Evolutionary conservation across 1,140 invertebrate genomes (phyloP).

Genomic region (Psilanteris sp.): DNA sequence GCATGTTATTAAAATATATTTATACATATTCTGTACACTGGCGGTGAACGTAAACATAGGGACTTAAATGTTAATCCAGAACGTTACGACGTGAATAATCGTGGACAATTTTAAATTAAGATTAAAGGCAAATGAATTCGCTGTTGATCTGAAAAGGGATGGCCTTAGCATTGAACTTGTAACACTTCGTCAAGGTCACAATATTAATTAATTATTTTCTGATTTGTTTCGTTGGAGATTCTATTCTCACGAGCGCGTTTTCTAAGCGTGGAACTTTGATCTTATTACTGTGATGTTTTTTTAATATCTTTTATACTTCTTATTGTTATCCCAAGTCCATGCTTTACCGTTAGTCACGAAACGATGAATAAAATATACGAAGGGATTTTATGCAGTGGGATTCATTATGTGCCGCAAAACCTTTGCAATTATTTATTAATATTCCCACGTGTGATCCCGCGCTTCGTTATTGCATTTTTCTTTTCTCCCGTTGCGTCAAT

Average conservation of each 20-base stretch:
- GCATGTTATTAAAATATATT: too few species aligned
- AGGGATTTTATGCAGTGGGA: constrained; percentile 59
- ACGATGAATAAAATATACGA: constrained; percentile 61
- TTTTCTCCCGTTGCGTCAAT: constrained; percentile 15
- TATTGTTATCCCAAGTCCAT: constrained; percentile 57
- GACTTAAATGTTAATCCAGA: too few species aligned
- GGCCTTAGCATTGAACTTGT: too few species aligned
- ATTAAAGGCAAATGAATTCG: too few species aligned
- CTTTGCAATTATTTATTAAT: constrained; percentile 62
- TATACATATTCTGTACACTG: too few species aligned
- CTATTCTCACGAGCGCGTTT: constrained; percentile 46
- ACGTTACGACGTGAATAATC: too few species aligned
- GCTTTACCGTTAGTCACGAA: constrained; percentile 54
- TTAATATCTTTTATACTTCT: constrained; percentile 59
- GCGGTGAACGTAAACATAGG: too few species aligned
- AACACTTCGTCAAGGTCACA: constrained; percentile 19
- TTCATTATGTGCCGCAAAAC: constrained; percentile 58
- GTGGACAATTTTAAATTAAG: too few species aligned
- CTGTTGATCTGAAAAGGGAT: too few species aligned
- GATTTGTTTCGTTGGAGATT: too few species aligned
- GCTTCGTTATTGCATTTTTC: constrained; percentile 18
- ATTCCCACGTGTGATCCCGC: constrained; percentile 51
- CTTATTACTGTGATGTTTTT: constrained; percentile 64
- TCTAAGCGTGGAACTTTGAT: constrained; percentile 60
- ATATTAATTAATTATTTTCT: constrained; percentile 16